A percentile compares a stretch with the other conserved stretches of the same genome.
These are phyloP conservation scores for Corythoichthys haematopterus DNA, from an alignment of 2,113 vertebrate species.

Conservation along the genomic window DNA sequence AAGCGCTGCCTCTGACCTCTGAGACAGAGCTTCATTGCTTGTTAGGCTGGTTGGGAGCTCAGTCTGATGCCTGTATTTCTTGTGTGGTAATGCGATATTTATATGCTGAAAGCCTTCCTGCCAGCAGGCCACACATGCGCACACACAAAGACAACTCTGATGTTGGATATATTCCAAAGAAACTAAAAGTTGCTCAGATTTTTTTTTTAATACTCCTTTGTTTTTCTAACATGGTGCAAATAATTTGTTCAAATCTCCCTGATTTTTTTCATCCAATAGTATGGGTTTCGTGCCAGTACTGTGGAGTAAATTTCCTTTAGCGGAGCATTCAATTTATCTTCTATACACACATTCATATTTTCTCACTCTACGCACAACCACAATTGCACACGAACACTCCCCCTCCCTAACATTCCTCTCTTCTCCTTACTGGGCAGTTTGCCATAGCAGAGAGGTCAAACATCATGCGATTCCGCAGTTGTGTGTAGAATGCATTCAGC, in stretches of 20 bases:
- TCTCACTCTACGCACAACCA: slow-evolving; percentile 23
- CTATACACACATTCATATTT: slow-evolving; percentile 29
- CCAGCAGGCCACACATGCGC: slow-evolving; percentile 54
- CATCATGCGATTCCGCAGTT: slow-evolving; percentile 70
- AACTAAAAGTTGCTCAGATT: slow-evolving; percentile 50
- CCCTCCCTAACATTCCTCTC: slow-evolving; percentile 49
- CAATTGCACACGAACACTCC: slow-evolving; percentile 37
- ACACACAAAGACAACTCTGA: slow-evolving; percentile 32
- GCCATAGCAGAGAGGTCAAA: slow-evolving; percentile 70
- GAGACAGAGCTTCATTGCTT: slow-evolving; percentile 57
- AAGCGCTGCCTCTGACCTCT: slow-evolving; percentile 56
- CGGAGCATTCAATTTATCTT: slow-evolving; percentile 47
- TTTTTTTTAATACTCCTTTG: slow-evolving; percentile 32
- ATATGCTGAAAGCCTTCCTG: slow-evolving; percentile 72
- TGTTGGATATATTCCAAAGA: slow-evolving; percentile 66
- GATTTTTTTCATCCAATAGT: slow-evolving; percentile 36
- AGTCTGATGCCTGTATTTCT: slow-evolving; percentile 69
- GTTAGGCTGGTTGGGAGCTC: slow-evolving; percentile 64
- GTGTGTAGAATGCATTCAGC: slow-evolving; percentile 70
- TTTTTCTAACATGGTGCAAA: slow-evolving; percentile 34
- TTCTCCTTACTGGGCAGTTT: slow-evolving; percentile 63
- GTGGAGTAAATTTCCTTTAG: slow-evolving; percentile 36
- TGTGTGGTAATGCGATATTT: slow-evolving; percentile 80
- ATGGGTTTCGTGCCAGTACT: slow-evolving; percentile 58
- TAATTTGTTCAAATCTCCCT: slow-evolving; percentile 27